Base-by-base conservation (phyloP, 2,888 invertebrate genomes). In the Drosophila helvetica region DNA sequence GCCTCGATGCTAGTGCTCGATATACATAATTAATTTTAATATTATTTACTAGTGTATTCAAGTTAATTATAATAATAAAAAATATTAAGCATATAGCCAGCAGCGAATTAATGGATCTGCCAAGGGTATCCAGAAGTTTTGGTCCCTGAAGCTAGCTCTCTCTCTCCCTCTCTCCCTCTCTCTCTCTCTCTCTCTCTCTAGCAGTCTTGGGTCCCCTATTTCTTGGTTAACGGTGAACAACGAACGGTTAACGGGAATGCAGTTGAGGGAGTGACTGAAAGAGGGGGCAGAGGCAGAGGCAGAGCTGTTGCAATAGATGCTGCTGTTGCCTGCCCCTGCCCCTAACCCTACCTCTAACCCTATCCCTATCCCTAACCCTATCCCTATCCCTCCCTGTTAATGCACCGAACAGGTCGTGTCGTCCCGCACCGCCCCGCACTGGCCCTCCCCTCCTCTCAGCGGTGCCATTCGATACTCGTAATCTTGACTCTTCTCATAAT, bases 231-330 rank as follows among this genome's bases (percentile, higher is more conserved):
- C 69, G 69, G 85, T 50, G 55, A 60, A 69, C 69, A 69, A 81
- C 81, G 79, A 72, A 76, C 72, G 74, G 81, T 79, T 81, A 84
- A 81, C 79, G 79, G 80, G 79, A 84, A 79, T 68, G 80, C 78
- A 69, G 69, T 45, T 65, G 27, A 27, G n/a, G 38, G 38, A n/a
- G 38, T 38, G n/a, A 15, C n/a, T 38, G n/a, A 38, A n/a, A 7
- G 15, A n/a, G 38, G 19, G 22, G 18, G 10, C 51, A 17, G 33
- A 0, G 12, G 33, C 33, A 33, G 33, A 0, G 12, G 6, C 33
- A 2, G 38, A 25, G 25, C 25, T 42, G 38, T 19, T 53, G 22
- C 22, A 19, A 9, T 46, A 42, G 53, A 53, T 22, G 27, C 59
- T 38, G 17, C 51, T 33, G 33, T n/a, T 15, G 38, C 30, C 19